Evolutionary conservation across 2,888 invertebrate species (phyloP), one percentile per base, ranked within the genome.

Genomic region (Mallateleia sp.): DNA sequence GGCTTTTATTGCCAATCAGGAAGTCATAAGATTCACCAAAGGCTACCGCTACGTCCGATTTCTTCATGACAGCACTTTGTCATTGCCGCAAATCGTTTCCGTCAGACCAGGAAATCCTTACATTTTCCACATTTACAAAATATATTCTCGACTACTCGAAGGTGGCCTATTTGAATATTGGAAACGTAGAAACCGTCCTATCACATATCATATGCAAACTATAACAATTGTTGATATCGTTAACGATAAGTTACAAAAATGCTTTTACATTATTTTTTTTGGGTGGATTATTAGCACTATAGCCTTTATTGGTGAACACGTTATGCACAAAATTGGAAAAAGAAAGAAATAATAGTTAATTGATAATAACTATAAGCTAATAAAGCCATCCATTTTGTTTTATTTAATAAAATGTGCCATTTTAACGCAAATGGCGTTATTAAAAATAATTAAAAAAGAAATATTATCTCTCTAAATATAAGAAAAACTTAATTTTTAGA

Each of bases 101-200:
- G 79, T 83, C 3, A 45, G 83, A n/a, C 83, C 79, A 9, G 87
- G 87, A 28, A 87, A 87, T n/a, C 58, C 79, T 1, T 83, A 83
- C 25, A 87, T 87, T 71, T 83, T 79, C 42, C 28, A 83, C 0
- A 45, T 87, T 18, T 14, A 83, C 11, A 74, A 56, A 42, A 74
- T 87, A 14, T 83, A 83, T 18, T 11, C 28, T 0, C 32, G 80
- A 1, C 75, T 56, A 8, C 6, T 83, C 4, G 87, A 87, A 28
- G 34, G 64, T 20, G 87, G 87, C 0, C 28, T 87, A 4, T 83
- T 87, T n/a, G 78, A 83, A 20, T 80, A 87, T 20, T 87, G 87
- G 87, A 83, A 83, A 18, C 60, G 69, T 8, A 47, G 58, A 50
- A 72, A 67, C 3, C 56, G 50, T 0, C 67, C 62, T 1, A n/a